Evolutionary conservation across 2,113 vertebrate species (phyloP).

Genomic region (Colistium nudipinnis): DNA sequence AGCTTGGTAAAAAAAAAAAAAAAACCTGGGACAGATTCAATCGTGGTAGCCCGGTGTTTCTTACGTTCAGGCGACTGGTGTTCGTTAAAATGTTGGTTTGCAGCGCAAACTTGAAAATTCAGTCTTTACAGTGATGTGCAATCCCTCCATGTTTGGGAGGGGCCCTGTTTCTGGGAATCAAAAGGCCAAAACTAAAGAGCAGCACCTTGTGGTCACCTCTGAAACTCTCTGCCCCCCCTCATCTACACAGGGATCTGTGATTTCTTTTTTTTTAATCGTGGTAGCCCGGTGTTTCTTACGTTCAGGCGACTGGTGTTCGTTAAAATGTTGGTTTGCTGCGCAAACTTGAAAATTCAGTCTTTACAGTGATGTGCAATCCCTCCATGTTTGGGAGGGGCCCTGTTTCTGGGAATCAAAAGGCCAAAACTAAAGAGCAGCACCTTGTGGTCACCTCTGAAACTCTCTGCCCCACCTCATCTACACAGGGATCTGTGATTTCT

Average conservation of each 20-base stretch:
- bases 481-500: constrained; percentile 8
- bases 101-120: not conserved
- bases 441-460: constrained; percentile 40
- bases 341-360: not conserved
- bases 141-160: constrained; percentile 3
- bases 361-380: constrained; percentile 19
- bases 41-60: not conserved
- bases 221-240: constrained; percentile 2
- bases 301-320: not conserved
- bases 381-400: not conserved
- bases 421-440: constrained; percentile 50
- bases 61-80: not conserved
- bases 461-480: not conserved
- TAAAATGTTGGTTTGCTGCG: constrained; percentile 4
- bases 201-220: constrained; percentile 49
- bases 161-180: not conserved
- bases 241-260: constrained; percentile 10
- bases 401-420: constrained; percentile 11
- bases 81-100: constrained; percentile 16
- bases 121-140: constrained; percentile 20
- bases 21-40: too few species aligned
- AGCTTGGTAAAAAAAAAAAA: too few species aligned
- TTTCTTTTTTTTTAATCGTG: not conserved
- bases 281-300: not conserved
- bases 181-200: constrained; percentile 45